Percentiles rank a stretch among this genome's conserved stretches.
Evolutionary conservation across 1,140 invertebrate species (phyloP).

Genomic region (Bicyclus anynana): DNA sequence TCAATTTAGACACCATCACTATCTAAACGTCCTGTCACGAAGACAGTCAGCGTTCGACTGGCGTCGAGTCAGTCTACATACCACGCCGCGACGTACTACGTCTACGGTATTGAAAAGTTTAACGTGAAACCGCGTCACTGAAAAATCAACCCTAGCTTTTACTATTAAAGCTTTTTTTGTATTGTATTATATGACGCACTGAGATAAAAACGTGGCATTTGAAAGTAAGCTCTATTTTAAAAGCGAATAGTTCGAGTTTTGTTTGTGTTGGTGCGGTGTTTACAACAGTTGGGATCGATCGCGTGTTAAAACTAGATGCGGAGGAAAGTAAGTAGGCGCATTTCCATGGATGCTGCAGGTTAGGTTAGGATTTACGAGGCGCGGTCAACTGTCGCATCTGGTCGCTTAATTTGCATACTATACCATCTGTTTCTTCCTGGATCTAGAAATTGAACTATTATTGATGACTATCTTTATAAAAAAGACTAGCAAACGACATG

Average conservation of each 20-base stretch:
- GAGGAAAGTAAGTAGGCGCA: constrained; percentile 68
- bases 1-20: constrained; percentile 22
- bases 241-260: constrained; percentile 11
- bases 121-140: constrained; percentile 10
- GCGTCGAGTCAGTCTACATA: constrained; percentile 32
- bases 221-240: constrained; percentile 2
- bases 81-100: constrained; percentile 3
- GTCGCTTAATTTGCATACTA: constrained; percentile 18
- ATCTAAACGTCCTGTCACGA: constrained; percentile 30
- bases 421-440: neutral
- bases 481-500: too few relatives aligned
- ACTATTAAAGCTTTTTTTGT: constrained; percentile 13
- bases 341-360: constrained; percentile 63
- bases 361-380: constrained; percentile 21
- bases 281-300: constrained; percentile 24
- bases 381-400: constrained; percentile 53
- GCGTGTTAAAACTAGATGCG: constrained; percentile 48
- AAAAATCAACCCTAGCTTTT: constrained; percentile 3
- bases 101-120: neutral
- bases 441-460: too few relatives aligned
- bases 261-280: constrained; percentile 13
- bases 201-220: constrained; percentile 9
- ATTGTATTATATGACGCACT: neutral
- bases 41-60: constrained; percentile 49
- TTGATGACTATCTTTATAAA: too few relatives aligned